Evolutionary conservation across 2,113 vertebrate genomes (phyloP).

Genomic region (Cyanocitta stelleri): DNA sequence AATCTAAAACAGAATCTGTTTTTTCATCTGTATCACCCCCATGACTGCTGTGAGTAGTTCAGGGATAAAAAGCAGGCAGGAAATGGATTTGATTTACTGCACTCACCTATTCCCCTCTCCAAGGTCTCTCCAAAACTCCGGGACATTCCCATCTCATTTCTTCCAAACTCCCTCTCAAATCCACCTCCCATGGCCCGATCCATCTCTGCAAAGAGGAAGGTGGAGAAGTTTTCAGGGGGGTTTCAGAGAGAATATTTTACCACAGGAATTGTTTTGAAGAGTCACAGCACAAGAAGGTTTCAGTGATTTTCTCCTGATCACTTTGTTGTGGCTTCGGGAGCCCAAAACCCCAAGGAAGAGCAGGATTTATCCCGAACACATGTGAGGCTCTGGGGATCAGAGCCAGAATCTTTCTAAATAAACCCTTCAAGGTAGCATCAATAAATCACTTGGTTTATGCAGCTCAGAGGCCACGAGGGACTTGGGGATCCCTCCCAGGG

Average conservation of each 20-base stretch:
- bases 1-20: neutral
- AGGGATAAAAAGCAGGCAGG: neutral
- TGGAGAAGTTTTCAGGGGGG: neutral
- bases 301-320: neutral
- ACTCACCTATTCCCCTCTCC: constrained; percentile 87
- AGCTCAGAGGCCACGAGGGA: neutral
- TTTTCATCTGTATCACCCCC: too few species aligned
- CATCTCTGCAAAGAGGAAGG: constrained; percentile 78
- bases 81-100: neutral
- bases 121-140: constrained; percentile 86
- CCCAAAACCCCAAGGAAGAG: neutral
- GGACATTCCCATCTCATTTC: constrained; percentile 89
- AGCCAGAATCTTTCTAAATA: neutral
- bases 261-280: neutral
- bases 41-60: neutral
- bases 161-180: constrained; percentile 88
- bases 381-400: neutral
- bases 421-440: neutral
- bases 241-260: neutral
- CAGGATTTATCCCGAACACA: neutral
- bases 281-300: neutral
- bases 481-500: neutral
- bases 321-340: neutral
- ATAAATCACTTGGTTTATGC: neutral
- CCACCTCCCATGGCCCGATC: constrained; percentile 84